Evolutionary conservation across 2,888 invertebrate species (phyloP).

Genomic region (Tiphia femorata): DNA sequence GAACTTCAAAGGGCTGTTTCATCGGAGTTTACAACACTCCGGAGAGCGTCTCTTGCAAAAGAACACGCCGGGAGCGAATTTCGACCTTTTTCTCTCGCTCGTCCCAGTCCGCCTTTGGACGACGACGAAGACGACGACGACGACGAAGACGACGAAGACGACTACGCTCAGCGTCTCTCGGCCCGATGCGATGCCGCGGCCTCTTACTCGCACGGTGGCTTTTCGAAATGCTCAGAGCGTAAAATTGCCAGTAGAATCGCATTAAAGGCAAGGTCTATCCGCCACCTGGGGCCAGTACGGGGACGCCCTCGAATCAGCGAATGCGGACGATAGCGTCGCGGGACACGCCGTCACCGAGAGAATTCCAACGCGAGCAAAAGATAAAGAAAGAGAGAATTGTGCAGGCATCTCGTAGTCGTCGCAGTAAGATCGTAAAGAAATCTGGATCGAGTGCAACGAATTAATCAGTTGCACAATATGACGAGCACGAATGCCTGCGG

Average conservation of each 20-base stretch:
- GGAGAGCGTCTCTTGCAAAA: conserved; percentile 12
- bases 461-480: too few relatives aligned
- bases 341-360: too few relatives aligned
- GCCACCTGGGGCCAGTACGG: conserved; percentile 34
- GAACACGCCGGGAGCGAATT: conserved; percentile 33
- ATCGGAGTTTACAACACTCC: conserved; percentile 39
- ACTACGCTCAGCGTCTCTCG: background rate
- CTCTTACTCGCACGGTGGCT: conserved; percentile 40
- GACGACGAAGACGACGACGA: too few relatives aligned
- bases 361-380: too few relatives aligned
- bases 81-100: conserved; percentile 30
- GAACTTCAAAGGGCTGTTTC: conserved; percentile 44
- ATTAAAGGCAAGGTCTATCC: conserved; percentile 52
- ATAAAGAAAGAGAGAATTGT: too few relatives aligned
- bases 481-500: too few relatives aligned
- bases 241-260: conserved; percentile 59
- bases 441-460: too few relatives aligned
- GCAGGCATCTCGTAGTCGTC: too few relatives aligned
- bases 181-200: background rate
- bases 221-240: conserved; percentile 56
- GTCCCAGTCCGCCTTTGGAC: conserved; percentile 2
- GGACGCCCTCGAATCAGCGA: background rate
- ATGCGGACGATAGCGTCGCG: too few relatives aligned
- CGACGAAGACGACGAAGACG: too few relatives aligned
- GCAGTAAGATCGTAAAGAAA: too few relatives aligned